Base-by-base conservation (phyloP, 2,888 invertebrate species). In the Tortrix viridana region DNA sequence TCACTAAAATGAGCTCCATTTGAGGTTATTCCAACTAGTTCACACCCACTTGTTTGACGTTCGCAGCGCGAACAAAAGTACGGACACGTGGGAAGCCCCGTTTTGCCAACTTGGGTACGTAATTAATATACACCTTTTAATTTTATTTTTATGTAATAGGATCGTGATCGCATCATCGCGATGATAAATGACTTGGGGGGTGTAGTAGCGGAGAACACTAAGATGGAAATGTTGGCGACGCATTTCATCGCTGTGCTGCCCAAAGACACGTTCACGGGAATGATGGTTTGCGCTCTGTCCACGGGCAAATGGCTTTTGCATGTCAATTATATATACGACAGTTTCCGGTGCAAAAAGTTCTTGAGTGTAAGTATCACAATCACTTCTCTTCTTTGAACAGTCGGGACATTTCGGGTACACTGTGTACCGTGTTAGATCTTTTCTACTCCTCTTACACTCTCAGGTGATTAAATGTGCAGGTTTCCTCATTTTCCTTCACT, bases 211-310 rank as follows among this genome's bases (percentile, higher is more conserved):
- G 91, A 90, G 70, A 92, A 89, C 68, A 92, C 91, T 0, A 91
- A 90, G 71, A 90, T 91, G 91, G 92, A 92, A 67, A 92, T 92
- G 92, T 70, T 91, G 74, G 87, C 92, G 44, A 89, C 91, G 32
- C 92, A 92, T 71, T 91, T 88, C 69, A 79, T 92, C 67, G 82
- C 89, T 12, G 79, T 85, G 71, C 72, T 92, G 73, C 90, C 92
- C 1, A 78, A 82, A 12, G 92, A 92, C 68, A 89, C 91, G 0
- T 88, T 82, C 66, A 86, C 90, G 0, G 92, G 91, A 2, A 92
- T 92, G 92, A 91, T 91, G 86, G 89, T 91, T 22, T 92, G 92
- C 69, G 85, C 91, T 0, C 82, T 92, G 5, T 85, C 89, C 41
- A 91, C 92, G 0, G 92, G 92, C 20, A 92, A 92, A 70, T 90